Conservation (phyloP, 2,797 vertebrate genomes). For the Coendou prehensilis region DNA sequence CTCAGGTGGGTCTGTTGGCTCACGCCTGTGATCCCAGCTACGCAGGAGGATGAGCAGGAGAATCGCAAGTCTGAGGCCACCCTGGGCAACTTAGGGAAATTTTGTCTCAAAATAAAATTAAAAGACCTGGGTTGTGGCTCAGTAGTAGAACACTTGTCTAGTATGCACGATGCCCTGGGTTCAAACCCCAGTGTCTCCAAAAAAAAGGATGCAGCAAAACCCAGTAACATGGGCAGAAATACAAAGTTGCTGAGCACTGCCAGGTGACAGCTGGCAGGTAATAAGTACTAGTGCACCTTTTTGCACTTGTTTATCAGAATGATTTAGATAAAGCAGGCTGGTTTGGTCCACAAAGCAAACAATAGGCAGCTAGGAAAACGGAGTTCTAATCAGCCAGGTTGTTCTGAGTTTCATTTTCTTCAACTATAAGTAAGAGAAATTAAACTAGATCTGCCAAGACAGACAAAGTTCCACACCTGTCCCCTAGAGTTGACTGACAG, state of each 20-base stretch:
- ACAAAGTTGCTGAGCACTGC: not conserved
- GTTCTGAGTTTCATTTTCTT: not conserved
- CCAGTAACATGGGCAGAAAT: not conserved
- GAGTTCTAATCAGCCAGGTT: not conserved
- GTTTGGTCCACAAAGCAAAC: not conserved
- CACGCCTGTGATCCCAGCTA: not conserved
- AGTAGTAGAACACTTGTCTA: not conserved
- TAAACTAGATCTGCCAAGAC: not conserved
- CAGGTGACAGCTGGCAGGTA: not conserved
- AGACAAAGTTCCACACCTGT: accelerated
- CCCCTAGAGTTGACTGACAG: not conserved
- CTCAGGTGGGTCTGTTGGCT: too few species aligned
- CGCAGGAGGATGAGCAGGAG: not conserved
- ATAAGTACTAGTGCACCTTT: not conserved
- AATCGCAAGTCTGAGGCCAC: not conserved
- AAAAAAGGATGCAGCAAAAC: not conserved
- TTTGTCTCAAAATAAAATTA: not conserved
- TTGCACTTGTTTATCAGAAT: not conserved
- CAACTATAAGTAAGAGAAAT: conserved; percentile 23
- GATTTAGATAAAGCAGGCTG: not conserved
- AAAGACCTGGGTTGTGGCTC: not conserved
- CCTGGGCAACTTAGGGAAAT: not conserved
- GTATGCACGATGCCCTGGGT: not conserved
- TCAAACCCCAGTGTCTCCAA: not conserved
- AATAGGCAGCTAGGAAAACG: not conserved